Base-by-base conservation (phyloP, 2,797 vertebrate species). In the Sebastes nivosus region DNA sequence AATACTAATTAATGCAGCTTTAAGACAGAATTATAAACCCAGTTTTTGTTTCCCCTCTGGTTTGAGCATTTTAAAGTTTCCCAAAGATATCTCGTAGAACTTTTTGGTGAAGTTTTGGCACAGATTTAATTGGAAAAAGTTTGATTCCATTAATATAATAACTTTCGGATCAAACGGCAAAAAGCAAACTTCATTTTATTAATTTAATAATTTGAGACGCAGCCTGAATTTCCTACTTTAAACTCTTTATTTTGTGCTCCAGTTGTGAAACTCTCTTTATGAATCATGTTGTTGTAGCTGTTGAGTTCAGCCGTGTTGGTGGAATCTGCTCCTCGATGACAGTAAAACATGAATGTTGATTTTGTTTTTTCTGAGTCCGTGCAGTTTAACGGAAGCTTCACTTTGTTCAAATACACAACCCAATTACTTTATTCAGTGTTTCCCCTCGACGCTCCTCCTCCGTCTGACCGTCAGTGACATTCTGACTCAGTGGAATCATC, bases 401-500 rank as follows among this genome's bases (percentile, higher is more conserved):
- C 65, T 80, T 72, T 75, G 66, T 77, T 82, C 32, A 16, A 16
- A 61, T 2, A 61, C 60, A 2, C 27, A 38, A 12, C n/a, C 2
- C 16, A 64, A 38, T 58, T 14, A 9, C 69, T 77, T 67, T 27
- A 4, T 22, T 75, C 66, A 18, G 4, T 52, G 36, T 71, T 72
- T 72, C 2, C 6, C 63, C 32, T 58, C 13, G 2, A 52, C 67
- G 64, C 20, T 30, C 50, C 46, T 20, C 38, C 57, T 75, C 54
- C 3, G 55, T 64, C 46, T n/a, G 50, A 79, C 67, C 42, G 58
- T 34, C 74, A 59, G 70, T 18, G 32, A 67, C 82, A 50, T 57
- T 18, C 22, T 18, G 68, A 77, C 84, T 81, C 79, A 72, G 66
- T 59, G 66, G 54, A 64, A n/a, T 59, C 77, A 70, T 72, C 60